Conservation (phyloP, 1,140 invertebrate species). For the Galendromus occidentalis region DNA sequence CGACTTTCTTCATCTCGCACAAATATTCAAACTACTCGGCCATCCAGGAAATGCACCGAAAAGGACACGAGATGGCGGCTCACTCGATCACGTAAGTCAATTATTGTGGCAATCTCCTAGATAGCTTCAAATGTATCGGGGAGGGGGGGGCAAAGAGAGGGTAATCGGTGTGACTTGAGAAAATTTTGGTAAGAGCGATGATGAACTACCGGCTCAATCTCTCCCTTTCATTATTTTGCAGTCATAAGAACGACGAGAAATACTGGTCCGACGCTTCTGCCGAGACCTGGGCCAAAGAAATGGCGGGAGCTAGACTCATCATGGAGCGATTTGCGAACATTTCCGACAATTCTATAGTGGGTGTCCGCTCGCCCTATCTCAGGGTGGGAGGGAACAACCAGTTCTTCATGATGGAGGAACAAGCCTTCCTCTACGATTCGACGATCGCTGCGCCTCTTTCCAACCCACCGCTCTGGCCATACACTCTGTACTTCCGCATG, state of each 20-base stretch:
- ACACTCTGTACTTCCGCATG: constrained; percentile 84
- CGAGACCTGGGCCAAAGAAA: constrained; percentile 82
- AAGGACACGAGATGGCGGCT: constrained; percentile 77
- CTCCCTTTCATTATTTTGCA: constrained; percentile 20
- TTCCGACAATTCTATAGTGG: constrained; percentile 38
- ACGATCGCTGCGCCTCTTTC: constrained; percentile 73
- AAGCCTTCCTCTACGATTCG: constrained; percentile 81
- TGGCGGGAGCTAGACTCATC: constrained; percentile 69
- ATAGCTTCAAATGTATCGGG: background rate
- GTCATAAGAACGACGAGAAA: constrained; percentile 37
- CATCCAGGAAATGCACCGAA: constrained; percentile 65
- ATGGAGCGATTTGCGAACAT: constrained; percentile 74
- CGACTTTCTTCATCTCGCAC: constrained; percentile 87
- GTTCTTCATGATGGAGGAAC: constrained; percentile 86
- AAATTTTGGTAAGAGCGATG: no score
- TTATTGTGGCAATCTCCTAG: constrained; percentile 1
- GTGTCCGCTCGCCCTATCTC: constrained; percentile 64
- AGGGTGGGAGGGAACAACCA: constrained; percentile 80
- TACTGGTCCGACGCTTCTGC: constrained; percentile 61
- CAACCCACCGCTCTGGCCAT: constrained; percentile 62
- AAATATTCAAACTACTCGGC: constrained; percentile 89
- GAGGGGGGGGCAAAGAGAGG: constrained; percentile 4
- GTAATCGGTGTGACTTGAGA: constrained; percentile 14
- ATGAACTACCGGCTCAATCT: background rate
- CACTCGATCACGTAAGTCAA: constrained; percentile 56